Evolutionary conservation across 2,888 invertebrate genomes (phyloP).

Genomic region (Lasius fuliginosus): DNA sequence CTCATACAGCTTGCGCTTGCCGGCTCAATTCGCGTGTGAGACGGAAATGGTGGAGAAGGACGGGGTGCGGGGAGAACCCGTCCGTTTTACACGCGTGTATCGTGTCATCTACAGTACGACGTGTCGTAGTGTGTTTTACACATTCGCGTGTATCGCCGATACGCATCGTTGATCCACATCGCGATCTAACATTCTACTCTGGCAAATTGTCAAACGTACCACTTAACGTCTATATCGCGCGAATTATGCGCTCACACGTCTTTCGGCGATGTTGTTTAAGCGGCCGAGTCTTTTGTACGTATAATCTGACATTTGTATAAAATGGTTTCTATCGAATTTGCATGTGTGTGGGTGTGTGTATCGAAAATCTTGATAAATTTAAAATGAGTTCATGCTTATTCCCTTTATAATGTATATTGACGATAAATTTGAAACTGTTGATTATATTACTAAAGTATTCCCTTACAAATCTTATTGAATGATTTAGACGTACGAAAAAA

Average conservation of each 20-base stretch:
- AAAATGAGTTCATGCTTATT: background rate
- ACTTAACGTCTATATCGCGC: constrained; percentile 40
- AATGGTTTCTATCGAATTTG: background rate
- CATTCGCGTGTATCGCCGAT: constrained; percentile 46
- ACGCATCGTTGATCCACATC: constrained; percentile 49
- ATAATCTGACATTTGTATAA: background rate
- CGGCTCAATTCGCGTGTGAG: constrained; percentile 36
- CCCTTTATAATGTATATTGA: background rate
- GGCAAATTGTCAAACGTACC: constrained; percentile 46
- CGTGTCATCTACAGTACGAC: constrained; percentile 41
- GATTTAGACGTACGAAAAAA: background rate
- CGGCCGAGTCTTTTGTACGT: background rate
- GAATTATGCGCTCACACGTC: background rate
- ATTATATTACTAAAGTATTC: background rate
- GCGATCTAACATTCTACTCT: constrained; percentile 44
- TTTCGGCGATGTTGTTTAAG: background rate
- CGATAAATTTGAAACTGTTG: background rate
- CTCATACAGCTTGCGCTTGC: constrained; percentile 51
- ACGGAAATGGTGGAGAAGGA: background rate
- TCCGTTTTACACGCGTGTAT: constrained; percentile 44
- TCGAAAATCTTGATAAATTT: background rate
- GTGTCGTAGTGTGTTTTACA: constrained; percentile 41
- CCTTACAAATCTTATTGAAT: background rate
- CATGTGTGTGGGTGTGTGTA: background rate
- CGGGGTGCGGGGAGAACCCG: constrained; percentile 3